Conservation (phyloP, 2,888 invertebrate species). For the Calephelis perditalis region DNA sequence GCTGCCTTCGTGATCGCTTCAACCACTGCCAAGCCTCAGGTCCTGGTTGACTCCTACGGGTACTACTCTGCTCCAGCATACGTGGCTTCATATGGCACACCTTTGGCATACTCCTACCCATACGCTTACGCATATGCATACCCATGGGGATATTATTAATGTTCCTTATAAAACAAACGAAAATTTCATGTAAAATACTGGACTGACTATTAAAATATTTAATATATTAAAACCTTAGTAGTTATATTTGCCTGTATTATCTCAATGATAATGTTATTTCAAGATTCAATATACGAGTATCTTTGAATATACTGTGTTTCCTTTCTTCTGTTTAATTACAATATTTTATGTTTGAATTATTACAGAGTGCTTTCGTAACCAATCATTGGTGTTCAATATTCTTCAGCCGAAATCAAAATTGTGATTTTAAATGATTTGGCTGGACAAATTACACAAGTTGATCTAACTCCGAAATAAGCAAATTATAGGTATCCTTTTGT, state of each 20-base stretch:
- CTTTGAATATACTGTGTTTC: too few relatives aligned
- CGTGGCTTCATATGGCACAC: conserved; percentile 52
- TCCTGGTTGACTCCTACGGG: conserved; percentile 55
- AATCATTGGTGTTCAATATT: too few relatives aligned
- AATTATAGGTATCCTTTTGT: too few relatives aligned
- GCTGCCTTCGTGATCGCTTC: conserved; percentile 42
- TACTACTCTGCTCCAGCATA: conserved; percentile 53
- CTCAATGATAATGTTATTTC: too few relatives aligned
- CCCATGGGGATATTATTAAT: conserved; percentile 52
- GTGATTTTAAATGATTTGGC: too few relatives aligned
- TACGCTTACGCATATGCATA: conserved; percentile 64
- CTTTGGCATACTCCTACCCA: conserved; percentile 58
- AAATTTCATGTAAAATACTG: background rate
- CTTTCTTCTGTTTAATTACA: too few relatives aligned
- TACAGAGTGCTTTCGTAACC: too few relatives aligned
- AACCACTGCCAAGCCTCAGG: conserved; percentile 61
- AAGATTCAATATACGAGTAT: too few relatives aligned
- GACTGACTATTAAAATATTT: background rate
- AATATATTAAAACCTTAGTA: background rate
- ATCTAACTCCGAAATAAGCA: too few relatives aligned
- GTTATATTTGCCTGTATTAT: background rate
- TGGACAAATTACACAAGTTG: too few relatives aligned
- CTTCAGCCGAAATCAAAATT: too few relatives aligned
- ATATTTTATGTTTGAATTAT: too few relatives aligned
- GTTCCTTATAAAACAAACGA: background rate